Percentiles rank a stretch among this genome's conserved stretches.
Conservation (phyloP, 2,113 vertebrate genomes). For the Periophthalmodon schlosseri region DNA sequence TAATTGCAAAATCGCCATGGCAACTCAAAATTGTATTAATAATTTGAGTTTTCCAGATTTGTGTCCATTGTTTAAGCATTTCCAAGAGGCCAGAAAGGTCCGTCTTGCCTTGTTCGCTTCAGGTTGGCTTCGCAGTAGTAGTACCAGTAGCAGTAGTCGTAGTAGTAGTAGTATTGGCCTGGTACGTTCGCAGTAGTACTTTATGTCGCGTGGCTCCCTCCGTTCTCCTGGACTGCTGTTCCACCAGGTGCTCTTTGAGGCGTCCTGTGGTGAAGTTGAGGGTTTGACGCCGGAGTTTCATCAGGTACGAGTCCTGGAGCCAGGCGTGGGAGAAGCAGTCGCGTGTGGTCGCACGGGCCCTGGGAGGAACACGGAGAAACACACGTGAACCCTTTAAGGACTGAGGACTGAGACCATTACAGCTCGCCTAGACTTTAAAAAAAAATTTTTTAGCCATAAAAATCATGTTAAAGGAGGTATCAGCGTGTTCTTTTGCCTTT, state of each 20-base stretch:
- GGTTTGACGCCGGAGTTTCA: slow-evolving; percentile 94
- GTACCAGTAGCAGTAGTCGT: slow-evolving; percentile 21
- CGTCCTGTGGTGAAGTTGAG: slow-evolving; percentile 90
- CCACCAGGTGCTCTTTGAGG: slow-evolving; percentile 92
- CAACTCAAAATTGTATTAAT: background rate
- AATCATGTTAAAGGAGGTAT: too few species aligned
- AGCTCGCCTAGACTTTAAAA: too few species aligned
- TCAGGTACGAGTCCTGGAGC: slow-evolving; percentile 95
- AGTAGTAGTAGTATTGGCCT: slow-evolving; percentile 68
- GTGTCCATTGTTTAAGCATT: background rate
- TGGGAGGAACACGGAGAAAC: too few species aligned
- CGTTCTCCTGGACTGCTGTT: slow-evolving; percentile 81
- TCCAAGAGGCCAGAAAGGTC: background rate
- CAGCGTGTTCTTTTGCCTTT: too few species aligned
- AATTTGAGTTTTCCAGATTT: background rate
- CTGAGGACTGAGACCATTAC: too few species aligned
- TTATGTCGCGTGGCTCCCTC: slow-evolving; percentile 90
- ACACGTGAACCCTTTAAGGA: too few species aligned
- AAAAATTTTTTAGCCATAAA: too few species aligned
- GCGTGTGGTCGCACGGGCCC: slow-evolving; percentile 87
- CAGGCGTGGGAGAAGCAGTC: slow-evolving; percentile 91
- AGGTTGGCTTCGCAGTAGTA: slow-evolving; percentile 52
- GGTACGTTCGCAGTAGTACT: slow-evolving; percentile 92
- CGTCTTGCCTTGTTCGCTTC: slow-evolving; percentile 63
- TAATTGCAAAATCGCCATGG: background rate